Evolutionary conservation across 2,797 vertebrate species (phyloP).

Genomic region (Threskiornis aethiopicus): DNA sequence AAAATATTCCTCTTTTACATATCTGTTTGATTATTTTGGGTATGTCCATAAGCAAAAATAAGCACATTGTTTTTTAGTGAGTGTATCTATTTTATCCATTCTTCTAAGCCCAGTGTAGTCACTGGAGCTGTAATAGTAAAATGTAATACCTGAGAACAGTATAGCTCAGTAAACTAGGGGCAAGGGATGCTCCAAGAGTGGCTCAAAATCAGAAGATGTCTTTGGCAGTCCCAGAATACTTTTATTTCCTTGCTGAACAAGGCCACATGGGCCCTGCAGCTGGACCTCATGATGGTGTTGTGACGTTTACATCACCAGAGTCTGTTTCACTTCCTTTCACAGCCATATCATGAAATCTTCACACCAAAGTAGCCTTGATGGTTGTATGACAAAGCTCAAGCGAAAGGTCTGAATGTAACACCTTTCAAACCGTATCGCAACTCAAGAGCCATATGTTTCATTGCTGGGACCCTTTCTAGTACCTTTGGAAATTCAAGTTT

Average conservation of each 20-base stretch:
- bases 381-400: neutral
- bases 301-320: neutral
- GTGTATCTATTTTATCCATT: neutral
- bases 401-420: neutral
- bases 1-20: slow-evolving; percentile 33
- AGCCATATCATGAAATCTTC: neutral
- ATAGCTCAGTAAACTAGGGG: neutral
- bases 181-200: neutral
- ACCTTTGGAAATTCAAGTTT: neutral
- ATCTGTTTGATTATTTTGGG: slow-evolving; percentile 7
- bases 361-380: neutral
- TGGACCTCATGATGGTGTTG: neutral
- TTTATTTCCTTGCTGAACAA: neutral
- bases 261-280: neutral
- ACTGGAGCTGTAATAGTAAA: neutral
- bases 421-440: neutral
- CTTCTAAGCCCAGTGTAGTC: neutral
- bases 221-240: neutral
- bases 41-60: neutral
- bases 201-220: neutral
- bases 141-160: neutral
- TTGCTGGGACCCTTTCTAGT: neutral
- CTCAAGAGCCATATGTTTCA: neutral
- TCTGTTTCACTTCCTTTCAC: neutral
- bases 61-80: neutral